A percentile compares a stretch with the other conserved stretches of the same genome.
Evolutionary conservation across 2,888 invertebrate genomes (phyloP).

Genomic region (Boloria euphrosyne): DNA sequence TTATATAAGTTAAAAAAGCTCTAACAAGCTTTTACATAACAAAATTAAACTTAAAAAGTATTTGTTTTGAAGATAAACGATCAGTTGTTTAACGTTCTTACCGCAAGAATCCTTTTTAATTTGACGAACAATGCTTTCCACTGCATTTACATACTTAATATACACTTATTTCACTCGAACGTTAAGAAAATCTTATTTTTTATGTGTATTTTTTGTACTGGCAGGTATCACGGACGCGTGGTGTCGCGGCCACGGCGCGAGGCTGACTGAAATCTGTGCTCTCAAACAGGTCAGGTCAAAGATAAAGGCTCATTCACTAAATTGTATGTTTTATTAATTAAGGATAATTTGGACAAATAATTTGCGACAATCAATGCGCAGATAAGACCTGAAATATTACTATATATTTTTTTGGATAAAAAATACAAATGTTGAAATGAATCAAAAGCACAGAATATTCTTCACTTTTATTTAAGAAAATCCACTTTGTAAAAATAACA

Average conservation of each 20-base stretch:
- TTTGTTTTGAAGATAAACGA: neutral
- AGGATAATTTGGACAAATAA: constrained; percentile 20
- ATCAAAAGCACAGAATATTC: too few species aligned
- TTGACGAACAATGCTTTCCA: neutral
- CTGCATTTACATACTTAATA: constrained; percentile 6
- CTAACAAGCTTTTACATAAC: neutral
- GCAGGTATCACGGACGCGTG: constrained; percentile 52
- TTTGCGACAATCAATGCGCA: neutral
- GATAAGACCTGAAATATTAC: neutral
- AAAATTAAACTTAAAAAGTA: neutral
- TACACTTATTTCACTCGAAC: constrained; percentile 2
- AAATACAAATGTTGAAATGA: neutral
- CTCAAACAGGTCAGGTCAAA: constrained; percentile 77
- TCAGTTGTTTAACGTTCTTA: neutral
- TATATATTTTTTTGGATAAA: neutral
- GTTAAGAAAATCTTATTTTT: constrained; percentile 6
- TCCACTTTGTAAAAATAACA: too few species aligned
- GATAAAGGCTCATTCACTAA: constrained; percentile 55
- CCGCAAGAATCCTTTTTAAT: constrained; percentile 1
- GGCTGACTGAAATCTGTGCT: constrained; percentile 79
- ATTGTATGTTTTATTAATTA: constrained; percentile 28
- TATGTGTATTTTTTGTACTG: constrained; percentile 6
- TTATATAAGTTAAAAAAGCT: neutral
- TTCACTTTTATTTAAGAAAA: too few species aligned
- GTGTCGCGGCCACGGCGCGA: constrained; percentile 70